phyloP scores from a whole-genome alignment of 2,797 vertebrate species.

The Parotocinclus haroldoi region DNA sequence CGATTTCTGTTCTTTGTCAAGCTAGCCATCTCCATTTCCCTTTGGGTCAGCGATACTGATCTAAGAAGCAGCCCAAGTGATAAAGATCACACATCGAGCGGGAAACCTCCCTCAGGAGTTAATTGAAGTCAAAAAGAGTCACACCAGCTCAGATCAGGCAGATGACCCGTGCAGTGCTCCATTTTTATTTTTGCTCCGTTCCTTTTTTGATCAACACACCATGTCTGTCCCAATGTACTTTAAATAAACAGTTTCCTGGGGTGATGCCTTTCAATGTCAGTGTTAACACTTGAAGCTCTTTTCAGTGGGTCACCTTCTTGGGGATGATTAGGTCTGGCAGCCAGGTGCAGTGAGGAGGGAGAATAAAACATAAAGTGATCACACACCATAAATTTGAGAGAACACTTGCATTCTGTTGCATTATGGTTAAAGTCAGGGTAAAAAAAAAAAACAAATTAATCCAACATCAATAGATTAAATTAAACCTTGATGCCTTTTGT shows the following conservation, averaged over 20 bases:
- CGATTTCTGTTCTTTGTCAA: slow-evolving; percentile 68
- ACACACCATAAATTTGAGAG: neutral
- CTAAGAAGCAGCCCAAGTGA: slow-evolving; percentile 69
- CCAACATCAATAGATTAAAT: too few species aligned
- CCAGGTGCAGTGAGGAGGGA: slow-evolving; percentile 6
- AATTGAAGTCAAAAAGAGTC: slow-evolving; percentile 81
- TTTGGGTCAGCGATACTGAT: slow-evolving; percentile 73
- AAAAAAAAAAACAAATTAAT: too few species aligned
- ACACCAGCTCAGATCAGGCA: slow-evolving; percentile 73
- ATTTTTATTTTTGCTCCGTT: slow-evolving; percentile 50
- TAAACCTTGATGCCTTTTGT: too few species aligned
- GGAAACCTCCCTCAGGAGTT: slow-evolving; percentile 72
- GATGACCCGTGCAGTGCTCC: slow-evolving; percentile 68
- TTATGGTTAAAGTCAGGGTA: too few species aligned
- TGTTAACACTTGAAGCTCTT: slow-evolving; percentile 26
- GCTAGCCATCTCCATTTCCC: slow-evolving; percentile 72
- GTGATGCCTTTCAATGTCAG: slow-evolving; percentile 61
- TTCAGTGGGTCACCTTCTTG: slow-evolving; percentile 37
- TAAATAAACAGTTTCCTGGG: slow-evolving; percentile 56
- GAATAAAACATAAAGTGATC: neutral
- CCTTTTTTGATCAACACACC: slow-evolving; percentile 57
- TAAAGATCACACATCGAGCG: slow-evolving; percentile 78
- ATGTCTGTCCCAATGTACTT: slow-evolving; percentile 47
- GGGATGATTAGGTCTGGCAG: slow-evolving; percentile 5
- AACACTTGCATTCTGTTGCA: neutral